Conservation (phyloP, 2,888 invertebrate genomes). For the Carabus problematicus region DNA sequence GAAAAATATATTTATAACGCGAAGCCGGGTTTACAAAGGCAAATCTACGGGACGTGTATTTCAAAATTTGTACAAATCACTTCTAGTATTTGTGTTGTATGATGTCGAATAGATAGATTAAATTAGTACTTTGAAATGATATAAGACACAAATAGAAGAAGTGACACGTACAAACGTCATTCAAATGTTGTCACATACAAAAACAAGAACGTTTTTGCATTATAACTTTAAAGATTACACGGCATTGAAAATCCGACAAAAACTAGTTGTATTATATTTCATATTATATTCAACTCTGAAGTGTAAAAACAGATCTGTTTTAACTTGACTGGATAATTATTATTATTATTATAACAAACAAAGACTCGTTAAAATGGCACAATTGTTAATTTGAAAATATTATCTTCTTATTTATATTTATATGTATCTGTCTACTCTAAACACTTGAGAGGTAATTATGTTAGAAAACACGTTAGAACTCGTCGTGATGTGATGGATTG, state of each 20-base stretch:
- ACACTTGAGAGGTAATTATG: conserved; percentile 43
- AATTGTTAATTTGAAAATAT: conserved; percentile 41
- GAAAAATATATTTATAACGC: conserved; percentile 54
- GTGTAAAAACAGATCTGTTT: conserved; percentile 28
- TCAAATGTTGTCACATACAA: conserved; percentile 21
- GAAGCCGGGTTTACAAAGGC: conserved; percentile 55
- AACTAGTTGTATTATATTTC: conserved; percentile 20
- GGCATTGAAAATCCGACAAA: conserved; percentile 25
- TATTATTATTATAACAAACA: no score
- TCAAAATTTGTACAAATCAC: conserved; percentile 39
- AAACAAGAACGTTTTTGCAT: conserved; percentile 3
- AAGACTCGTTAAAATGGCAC: conserved; percentile 31
- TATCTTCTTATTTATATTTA: conserved; percentile 20
- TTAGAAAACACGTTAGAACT: conserved; percentile 37
- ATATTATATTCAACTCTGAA: conserved; percentile 36
- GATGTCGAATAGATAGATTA: no score
- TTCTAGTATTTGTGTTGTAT: background rate
- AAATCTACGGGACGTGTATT: conserved; percentile 51
- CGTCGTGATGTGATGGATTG: background rate
- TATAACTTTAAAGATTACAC: conserved; percentile 31
- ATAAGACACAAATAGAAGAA: conserved; percentile 5
- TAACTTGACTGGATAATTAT: conserved; percentile 10
- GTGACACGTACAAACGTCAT: conserved; percentile 15
- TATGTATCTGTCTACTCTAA: conserved; percentile 42
- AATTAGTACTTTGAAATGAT: conserved; percentile 10